Base-by-base conservation (phyloP, 2,113 vertebrate species). In the Pseudonaja textilis region DNA sequence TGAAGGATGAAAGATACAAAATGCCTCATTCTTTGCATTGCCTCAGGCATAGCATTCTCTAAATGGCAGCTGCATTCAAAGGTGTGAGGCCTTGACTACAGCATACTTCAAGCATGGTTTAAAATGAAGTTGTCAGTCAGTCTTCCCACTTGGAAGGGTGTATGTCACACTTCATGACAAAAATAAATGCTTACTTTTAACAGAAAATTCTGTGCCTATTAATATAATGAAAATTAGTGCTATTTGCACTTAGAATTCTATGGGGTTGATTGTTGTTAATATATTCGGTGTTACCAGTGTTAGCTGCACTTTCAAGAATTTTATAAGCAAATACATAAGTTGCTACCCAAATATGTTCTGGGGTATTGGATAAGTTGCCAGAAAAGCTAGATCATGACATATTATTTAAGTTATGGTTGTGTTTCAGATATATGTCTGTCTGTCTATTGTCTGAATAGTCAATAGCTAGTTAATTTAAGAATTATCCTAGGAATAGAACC, bases 1-100 rank as follows among this genome's bases (percentile, higher is more conserved):
- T 93, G 45, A 90, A 39, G 94, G 42, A 90, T 91, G 61, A 52
- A 26, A 94, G 86, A n/a, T 87, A 14, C 42, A 16, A 91, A 69
- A 88, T 45, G 93, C 9, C 69, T 55, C n/a, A 93, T 85, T 52
- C 3, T 45, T 34, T 39, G 25, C 20, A 93, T 64, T 14, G 4
- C 47, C n/a, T 34, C 85, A 25, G 89, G 9, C 85, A 56, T 89
- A 93, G 39, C 69, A 34, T 89, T 89, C 39, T 86, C 61, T 34
- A 93, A 85, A 92, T 54, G 57, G 55, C 95, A 88, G 57, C 7
- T 34, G 87, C 74, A 29, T 56, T 26, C 23, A n/a, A 64, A 54
- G 64, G 26, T 91, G 90, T 56, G n/a, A 86, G 87, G 59, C 69
- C 87, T 89, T 91, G 89, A 54, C 25, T 54, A 87, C 47, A 93